These are phyloP conservation scores for Theocolax elegans DNA, from an alignment of 1,140 invertebrate species.

Conservation along the genomic window DNA sequence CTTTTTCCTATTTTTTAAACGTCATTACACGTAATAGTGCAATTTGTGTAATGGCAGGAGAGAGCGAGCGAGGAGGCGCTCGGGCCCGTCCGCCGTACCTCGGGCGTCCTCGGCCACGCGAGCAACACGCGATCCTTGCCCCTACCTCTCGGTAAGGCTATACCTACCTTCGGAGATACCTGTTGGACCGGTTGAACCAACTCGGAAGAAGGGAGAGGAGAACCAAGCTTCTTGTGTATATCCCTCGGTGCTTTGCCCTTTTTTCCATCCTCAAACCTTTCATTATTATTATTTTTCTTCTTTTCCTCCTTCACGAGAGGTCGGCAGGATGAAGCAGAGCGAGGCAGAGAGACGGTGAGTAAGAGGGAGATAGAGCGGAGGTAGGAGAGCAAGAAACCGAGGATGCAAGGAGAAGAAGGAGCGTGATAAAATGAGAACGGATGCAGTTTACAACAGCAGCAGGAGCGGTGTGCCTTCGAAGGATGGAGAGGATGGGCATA, in stretches of 20 bases:
- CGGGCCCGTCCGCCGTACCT: conserved; percentile 50
- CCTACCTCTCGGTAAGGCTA: neutral
- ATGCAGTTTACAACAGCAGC: conserved; percentile 14
- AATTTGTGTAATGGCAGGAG: conserved; percentile 57
- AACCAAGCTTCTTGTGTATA: neutral
- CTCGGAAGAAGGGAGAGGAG: conserved; percentile 15
- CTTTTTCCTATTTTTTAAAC: conserved; percentile 44
- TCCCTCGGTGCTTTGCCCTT: neutral
- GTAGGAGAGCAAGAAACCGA: conserved; percentile 16
- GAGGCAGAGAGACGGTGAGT: neutral
- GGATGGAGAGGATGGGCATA: conserved; percentile 10
- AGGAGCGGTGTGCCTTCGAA: neutral
- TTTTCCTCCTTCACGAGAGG: neutral
- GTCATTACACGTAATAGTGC: conserved; percentile 57
- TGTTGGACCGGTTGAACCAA: conserved; percentile 44
- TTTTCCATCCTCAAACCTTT: conserved; percentile 11
- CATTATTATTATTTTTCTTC: conserved; percentile 27
- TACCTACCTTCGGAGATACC: conserved; percentile 9
- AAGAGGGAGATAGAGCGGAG: neutral
- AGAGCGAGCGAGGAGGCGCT: conserved; percentile 23
- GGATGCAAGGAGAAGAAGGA: conserved; percentile 26
- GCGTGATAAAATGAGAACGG: conserved; percentile 42
- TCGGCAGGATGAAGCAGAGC: neutral
- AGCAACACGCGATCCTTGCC: conserved; percentile 60
- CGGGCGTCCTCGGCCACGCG: conserved; percentile 59